Evolutionary conservation across 2,113 vertebrate species (phyloP), one percentile per base, ranked within the genome.

Genomic region (Hemicordylus capensis): DNA sequence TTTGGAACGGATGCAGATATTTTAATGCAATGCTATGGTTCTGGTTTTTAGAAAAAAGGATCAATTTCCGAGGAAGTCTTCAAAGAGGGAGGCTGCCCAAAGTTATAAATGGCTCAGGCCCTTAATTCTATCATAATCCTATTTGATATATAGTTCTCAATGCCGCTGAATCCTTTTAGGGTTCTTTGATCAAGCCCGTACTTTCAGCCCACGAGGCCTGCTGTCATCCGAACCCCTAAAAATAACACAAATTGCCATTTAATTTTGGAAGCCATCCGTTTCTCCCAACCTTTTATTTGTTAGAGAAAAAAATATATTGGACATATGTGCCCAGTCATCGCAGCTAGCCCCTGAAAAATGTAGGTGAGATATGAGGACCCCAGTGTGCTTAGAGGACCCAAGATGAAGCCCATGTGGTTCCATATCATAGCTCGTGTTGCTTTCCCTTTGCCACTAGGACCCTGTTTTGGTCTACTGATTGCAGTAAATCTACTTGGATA

Each of bases 51-150:
- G 93, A 94, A 93, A 96, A 95, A 92, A 92, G 93, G 88, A 96
- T 96, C 90, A 90, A 94, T 96, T 95, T 90, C 89, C 80, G 93
- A 95, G 93, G 88, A 90, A 92, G 88, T 94, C 95, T 96, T 97
- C 95, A 96, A 96, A 96, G 95, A 93, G 83, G 77, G 89, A 94
- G 90, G 95, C 90, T 90, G 89, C 94, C 94, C 92, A 92, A 84
- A 95, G 94, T 96, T 93, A 95, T 95, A 96, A 95, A 94, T 95
- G 95, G 95, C 91, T 94, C 93, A 5, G 82, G 94, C 92, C 90
- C 93, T 97, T 95, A 96, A 97, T 95, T 96, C 93, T 93, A 88
- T 92, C 88, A 87, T 96, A 96, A 96, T 96, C 95, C 93, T 96
- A 93, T 96, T 96, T 96, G 93, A 96, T 94, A 93, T 95, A 91